A percentile compares a stretch with the other conserved stretches of the same genome.
phyloP scores from a whole-genome alignment of 1,140 invertebrate species.

The Trichonephila clavipes region DNA sequence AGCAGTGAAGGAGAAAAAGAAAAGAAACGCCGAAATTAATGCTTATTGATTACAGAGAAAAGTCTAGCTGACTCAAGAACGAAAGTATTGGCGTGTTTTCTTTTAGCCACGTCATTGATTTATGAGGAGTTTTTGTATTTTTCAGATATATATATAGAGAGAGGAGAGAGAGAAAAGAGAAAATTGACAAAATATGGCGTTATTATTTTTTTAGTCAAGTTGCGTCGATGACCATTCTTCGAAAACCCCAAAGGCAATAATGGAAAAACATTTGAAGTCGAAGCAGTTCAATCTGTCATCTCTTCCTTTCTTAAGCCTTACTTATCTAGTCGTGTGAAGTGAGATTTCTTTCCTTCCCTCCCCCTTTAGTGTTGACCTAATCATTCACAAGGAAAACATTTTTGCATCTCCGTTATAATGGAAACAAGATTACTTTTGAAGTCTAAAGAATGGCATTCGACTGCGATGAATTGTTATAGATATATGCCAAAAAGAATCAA shows the following conservation, averaged over 20 bases:
- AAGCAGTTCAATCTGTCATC: constrained; percentile 70
- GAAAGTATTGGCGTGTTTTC: constrained; percentile 36
- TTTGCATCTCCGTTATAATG: constrained; percentile 58
- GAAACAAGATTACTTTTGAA: constrained; percentile 68
- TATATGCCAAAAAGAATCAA: constrained; percentile 45
- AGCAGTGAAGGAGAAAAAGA: not conserved
- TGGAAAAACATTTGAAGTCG: constrained; percentile 72
- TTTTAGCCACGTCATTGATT: constrained; percentile 55
- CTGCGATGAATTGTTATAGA: constrained; percentile 59
- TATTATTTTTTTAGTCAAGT: constrained; percentile 65
- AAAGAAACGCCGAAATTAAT: constrained; percentile 16
- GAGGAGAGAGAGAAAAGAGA: constrained; percentile 26
- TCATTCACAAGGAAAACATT: constrained; percentile 59
- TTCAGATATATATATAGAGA: not conserved
- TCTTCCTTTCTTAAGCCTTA: constrained; percentile 19
- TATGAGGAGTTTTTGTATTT: constrained; percentile 52
- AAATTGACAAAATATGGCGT: constrained; percentile 70
- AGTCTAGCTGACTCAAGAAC: constrained; percentile 46
- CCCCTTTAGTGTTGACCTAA: constrained; percentile 59
- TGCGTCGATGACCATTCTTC: constrained; percentile 66
- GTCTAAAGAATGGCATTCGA: constrained; percentile 53
- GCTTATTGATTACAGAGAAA: constrained; percentile 52
- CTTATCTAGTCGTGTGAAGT: constrained; percentile 63
- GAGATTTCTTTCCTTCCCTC: constrained; percentile 12
- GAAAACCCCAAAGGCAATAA: constrained; percentile 66